These are phyloP conservation scores for Caiman crocodilus DNA, from an alignment of 2,797 vertebrate species.

Conservation along the genomic window DNA sequence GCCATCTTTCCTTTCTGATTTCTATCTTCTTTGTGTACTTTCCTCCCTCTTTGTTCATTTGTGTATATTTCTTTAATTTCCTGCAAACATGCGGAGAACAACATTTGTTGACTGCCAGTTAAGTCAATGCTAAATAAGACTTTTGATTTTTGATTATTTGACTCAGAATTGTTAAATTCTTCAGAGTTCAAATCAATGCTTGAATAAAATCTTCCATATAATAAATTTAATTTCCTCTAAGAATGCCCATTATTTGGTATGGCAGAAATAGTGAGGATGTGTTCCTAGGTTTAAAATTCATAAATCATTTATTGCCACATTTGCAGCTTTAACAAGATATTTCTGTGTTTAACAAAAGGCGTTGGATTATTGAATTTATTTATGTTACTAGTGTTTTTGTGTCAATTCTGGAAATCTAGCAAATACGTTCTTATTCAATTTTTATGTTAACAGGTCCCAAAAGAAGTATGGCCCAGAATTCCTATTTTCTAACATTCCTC, in stretches of 20 bases:
- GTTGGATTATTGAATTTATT: not conserved
- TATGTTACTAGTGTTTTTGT: not conserved
- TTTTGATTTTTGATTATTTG: not conserved
- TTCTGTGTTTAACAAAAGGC: not conserved
- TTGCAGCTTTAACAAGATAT: not conserved
- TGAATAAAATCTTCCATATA: too few species aligned
- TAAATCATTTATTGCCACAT: not conserved
- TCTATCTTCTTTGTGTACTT: not conserved
- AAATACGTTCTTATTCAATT: not conserved
- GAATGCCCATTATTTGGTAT: too few species aligned
- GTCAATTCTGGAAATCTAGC: not conserved
- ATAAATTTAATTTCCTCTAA: too few species aligned
- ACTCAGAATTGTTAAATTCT: not conserved
- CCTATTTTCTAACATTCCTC: not conserved
- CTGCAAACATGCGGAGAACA: not conserved
- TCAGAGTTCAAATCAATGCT: not conserved
- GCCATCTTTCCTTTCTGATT: not conserved
- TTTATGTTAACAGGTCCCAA: not conserved
- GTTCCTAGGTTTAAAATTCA: not conserved
- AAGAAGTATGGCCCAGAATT: not conserved
- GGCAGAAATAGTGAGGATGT: not conserved
- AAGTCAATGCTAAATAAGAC: not conserved
- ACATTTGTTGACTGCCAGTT: not conserved
- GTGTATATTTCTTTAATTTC: not conserved
- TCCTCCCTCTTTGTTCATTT: not conserved